A percentile compares a stretch with the other conserved stretches of the same genome.
Conservation (phyloP, 1,140 invertebrate genomes). For the Hylaeus anthracinus region DNA sequence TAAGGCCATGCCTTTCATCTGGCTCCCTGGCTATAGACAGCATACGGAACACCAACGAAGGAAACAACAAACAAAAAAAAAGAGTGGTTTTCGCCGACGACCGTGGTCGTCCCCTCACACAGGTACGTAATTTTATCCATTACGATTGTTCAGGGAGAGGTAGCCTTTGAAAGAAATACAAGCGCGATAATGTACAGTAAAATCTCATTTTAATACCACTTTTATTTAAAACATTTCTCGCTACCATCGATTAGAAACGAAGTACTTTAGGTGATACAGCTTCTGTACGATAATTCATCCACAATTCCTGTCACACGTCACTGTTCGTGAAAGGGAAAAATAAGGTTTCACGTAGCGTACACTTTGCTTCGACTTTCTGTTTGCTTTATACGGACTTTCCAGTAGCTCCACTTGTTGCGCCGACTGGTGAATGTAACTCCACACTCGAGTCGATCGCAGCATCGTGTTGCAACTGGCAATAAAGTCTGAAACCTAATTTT, state of each 20-base stretch:
- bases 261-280: no score
- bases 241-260: no score
- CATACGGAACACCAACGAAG: constrained; percentile 65
- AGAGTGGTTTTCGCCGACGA: constrained; percentile 97
- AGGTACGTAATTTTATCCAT: constrained; percentile 77
- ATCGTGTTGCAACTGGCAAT: no score
- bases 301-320: no score
- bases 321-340: constrained; percentile 1
- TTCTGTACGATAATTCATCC: constrained; percentile 39
- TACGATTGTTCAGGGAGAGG: no score
- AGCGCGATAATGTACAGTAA: no score
- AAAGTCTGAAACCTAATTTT: no score
- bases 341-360: not conserved
- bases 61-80: constrained; percentile 85
- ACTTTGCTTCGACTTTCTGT: not conserved
- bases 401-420: not conserved
- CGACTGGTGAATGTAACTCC: not conserved
- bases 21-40: constrained; percentile 69
- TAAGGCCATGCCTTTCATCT: constrained; percentile 73
- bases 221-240: no score
- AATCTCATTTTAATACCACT: no score
- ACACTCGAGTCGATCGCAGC: not conserved
- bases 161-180: no score
- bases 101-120: constrained; percentile 91
- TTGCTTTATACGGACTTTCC: not conserved